These are phyloP conservation scores for Hylaea fasciaria DNA, from an alignment of 2,888 invertebrate species.

Conservation along the genomic window DNA sequence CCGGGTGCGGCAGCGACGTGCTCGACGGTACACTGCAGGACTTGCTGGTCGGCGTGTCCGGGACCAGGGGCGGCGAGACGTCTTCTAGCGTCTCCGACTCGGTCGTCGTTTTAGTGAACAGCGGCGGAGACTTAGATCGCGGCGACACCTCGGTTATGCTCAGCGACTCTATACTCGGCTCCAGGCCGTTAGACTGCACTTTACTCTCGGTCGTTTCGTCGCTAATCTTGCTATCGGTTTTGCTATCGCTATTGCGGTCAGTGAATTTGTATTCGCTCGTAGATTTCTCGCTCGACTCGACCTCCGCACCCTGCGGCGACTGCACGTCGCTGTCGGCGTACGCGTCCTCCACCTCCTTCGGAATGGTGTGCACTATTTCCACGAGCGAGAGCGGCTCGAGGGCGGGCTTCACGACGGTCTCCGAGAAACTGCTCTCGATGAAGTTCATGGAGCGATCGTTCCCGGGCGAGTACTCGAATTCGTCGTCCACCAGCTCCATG, in stretches of 20 bases:
- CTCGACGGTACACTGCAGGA: constrained; percentile 40
- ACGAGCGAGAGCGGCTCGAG: constrained; percentile 43
- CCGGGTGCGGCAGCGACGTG: constrained; percentile 45
- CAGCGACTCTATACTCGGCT: constrained; percentile 57
- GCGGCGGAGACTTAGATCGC: constrained; percentile 42
- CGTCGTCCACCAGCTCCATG: constrained; percentile 78
- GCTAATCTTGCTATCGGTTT: constrained; percentile 38
- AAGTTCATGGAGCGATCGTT: constrained; percentile 84
- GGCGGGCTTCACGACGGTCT: constrained; percentile 66
- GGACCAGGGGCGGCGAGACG: constrained; percentile 64
- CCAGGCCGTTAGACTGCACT: constrained; percentile 44
- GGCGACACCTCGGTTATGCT: constrained; percentile 69
- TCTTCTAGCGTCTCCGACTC: constrained; percentile 52
- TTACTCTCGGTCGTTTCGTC: constrained; percentile 37
- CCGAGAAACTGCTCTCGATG: constrained; percentile 79
- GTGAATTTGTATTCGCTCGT: constrained; percentile 44
- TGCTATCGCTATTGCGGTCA: constrained; percentile 39
- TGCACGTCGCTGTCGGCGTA: constrained; percentile 26
- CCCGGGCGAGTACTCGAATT: constrained; percentile 70
- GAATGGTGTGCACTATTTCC: constrained; percentile 43
- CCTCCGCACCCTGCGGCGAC: constrained; percentile 42
- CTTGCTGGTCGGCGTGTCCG: constrained; percentile 53
- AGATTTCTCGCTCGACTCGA: constrained; percentile 52
- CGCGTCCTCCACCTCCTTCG: constrained; percentile 37
- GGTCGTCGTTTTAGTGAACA: constrained; percentile 48